Evolutionary conservation across 2,113 vertebrate genomes (phyloP).

Genomic region (Tragelaphus imberbis): DNA sequence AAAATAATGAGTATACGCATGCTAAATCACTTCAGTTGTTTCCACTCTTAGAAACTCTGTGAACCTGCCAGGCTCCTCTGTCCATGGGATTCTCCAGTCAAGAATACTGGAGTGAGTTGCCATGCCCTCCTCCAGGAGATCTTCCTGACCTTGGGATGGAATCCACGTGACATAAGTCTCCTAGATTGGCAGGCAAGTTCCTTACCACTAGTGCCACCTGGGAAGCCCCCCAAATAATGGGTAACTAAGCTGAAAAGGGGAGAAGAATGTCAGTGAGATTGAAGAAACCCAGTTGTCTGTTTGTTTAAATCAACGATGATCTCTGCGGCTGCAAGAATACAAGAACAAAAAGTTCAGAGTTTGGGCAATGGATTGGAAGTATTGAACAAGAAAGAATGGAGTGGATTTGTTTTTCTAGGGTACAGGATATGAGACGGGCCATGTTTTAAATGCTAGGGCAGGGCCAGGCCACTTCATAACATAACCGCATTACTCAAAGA

Average conservation of each 20-base stretch:
- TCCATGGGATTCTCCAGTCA: background rate
- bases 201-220: background rate
- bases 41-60: background rate
- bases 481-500: background rate
- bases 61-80: background rate
- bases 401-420: background rate
- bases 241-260: background rate
- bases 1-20: background rate
- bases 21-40: background rate
- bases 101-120: background rate
- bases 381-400: background rate
- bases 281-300: background rate
- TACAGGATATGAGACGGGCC: background rate
- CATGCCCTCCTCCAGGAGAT: background rate
- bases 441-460: background rate
- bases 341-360: background rate
- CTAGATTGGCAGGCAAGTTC: background rate
- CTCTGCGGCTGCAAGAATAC: background rate
- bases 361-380: background rate
- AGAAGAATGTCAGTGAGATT: background rate
- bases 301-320: background rate
- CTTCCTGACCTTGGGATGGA: background rate
- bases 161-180: background rate
- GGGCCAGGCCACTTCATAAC: background rate
- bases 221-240: background rate